Conservation (phyloP, 2,113 vertebrate species). For the Manacus vitellinus region DNA sequence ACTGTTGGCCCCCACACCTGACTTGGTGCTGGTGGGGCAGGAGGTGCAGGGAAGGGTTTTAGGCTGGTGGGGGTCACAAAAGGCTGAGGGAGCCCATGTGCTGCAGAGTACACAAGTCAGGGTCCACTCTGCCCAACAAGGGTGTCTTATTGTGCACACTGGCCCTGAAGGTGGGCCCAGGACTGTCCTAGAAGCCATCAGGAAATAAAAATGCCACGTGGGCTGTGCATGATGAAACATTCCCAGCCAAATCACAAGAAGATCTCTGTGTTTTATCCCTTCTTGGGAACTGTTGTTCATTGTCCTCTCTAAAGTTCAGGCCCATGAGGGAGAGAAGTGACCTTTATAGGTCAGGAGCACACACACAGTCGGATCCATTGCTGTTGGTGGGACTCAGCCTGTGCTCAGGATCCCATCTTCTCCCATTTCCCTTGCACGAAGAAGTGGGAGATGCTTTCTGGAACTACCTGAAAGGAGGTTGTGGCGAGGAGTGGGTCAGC, state of each 20-base stretch:
- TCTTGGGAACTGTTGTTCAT: background rate
- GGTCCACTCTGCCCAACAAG: background rate
- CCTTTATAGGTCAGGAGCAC: background rate
- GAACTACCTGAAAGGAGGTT: background rate
- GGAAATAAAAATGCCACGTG: background rate
- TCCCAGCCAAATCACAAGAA: background rate
- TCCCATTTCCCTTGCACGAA: background rate
- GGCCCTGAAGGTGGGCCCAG: background rate
- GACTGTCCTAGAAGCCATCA: background rate
- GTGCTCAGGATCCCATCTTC: background rate
- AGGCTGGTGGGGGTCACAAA: background rate
- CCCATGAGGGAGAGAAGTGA: background rate
- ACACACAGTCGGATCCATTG: background rate
- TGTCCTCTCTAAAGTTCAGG: background rate
- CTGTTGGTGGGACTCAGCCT: background rate
- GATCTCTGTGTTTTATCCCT: background rate
- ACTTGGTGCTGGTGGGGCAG: background rate
- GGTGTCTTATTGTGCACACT: background rate
- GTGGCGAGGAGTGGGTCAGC: background rate
- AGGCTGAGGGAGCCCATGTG: background rate
- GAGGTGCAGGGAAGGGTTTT: background rate
- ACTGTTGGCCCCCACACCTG: accelerated
- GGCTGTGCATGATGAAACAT: background rate
- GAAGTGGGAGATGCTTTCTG: background rate
- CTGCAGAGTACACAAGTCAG: background rate